A percentile compares a stretch with the other conserved stretches of the same genome.
phyloP scores from a whole-genome alignment of 2,888 invertebrate genomes.

The Ophion ellenae region DNA sequence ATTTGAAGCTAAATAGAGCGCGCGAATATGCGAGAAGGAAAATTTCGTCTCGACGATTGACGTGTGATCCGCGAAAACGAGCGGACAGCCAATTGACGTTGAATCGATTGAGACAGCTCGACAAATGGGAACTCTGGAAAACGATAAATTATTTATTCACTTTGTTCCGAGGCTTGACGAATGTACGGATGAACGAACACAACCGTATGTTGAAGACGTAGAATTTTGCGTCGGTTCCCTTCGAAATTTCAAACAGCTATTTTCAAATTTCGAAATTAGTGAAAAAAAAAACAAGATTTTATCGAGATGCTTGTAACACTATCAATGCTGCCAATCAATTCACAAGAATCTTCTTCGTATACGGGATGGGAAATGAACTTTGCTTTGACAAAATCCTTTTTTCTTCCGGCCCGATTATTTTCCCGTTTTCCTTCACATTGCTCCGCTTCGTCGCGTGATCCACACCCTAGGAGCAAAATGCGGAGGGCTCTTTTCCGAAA shows the following conservation, averaged over 20 bases:
- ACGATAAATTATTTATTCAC: constrained; percentile 14
- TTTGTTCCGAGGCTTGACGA: neutral
- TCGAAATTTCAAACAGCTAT: constrained; percentile 18
- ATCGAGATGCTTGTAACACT: constrained; percentile 1
- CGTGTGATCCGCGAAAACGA: neutral
- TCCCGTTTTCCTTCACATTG: neutral
- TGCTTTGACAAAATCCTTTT: neutral
- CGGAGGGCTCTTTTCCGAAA: constrained; percentile 49
- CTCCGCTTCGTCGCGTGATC: neutral
- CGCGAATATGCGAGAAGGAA: neutral
- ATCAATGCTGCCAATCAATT: constrained; percentile 17
- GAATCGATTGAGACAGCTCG: neutral
- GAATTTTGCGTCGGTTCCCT: neutral
- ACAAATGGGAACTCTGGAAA: neutral
- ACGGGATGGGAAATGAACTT: neutral
- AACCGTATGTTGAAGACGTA: neutral
- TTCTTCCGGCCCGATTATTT: neutral
- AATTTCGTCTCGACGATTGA: neutral
- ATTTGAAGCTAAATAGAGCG: neutral
- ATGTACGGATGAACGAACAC: neutral
- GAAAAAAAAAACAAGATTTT: neutral
- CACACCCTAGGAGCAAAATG: constrained; percentile 53
- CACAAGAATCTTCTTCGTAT: neutral
- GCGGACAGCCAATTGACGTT: neutral
- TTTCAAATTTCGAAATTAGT: neutral